These are phyloP conservation scores for Drosophila flavopinicola DNA, from an alignment of 2,888 invertebrate species.

Conservation along the genomic window DNA sequence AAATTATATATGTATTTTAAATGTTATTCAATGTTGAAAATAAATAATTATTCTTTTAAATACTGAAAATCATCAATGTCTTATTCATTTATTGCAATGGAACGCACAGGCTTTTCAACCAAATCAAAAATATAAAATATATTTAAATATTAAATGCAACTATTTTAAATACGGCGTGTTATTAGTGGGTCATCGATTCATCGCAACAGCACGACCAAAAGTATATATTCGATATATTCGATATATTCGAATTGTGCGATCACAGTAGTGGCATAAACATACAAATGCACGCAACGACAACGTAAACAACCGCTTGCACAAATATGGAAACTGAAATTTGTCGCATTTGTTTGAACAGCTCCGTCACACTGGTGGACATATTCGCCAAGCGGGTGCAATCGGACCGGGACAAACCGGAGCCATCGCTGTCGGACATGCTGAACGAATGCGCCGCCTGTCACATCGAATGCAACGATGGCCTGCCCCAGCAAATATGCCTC, in stretches of 20 bases:
- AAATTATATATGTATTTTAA: slow-evolving; percentile 54
- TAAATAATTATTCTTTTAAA: slow-evolving; percentile 77
- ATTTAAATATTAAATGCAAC: too few relatives aligned
- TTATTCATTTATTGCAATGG: slow-evolving; percentile 28
- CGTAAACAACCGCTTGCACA: too few relatives aligned
- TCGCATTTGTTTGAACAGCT: slow-evolving; percentile 32
- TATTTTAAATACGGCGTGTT: slow-evolving; percentile 37
- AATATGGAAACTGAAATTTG: slow-evolving; percentile 29
- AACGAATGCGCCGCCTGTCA: slow-evolving; percentile 40
- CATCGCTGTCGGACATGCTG: slow-evolving; percentile 48
- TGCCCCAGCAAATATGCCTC: slow-evolving; percentile 43
- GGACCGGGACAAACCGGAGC: slow-evolving; percentile 14
- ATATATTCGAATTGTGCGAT: slow-evolving; percentile 13
- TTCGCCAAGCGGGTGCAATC: slow-evolving; percentile 24
- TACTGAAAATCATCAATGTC: not conserved
- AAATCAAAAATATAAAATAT: too few relatives aligned
- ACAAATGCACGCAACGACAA: not conserved
- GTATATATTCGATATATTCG: slow-evolving; percentile 25
- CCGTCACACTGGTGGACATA: slow-evolving; percentile 36
- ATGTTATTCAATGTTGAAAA: slow-evolving; percentile 79
- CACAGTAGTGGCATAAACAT: slow-evolving; percentile 1
- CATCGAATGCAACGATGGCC: slow-evolving; percentile 24
- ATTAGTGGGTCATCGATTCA: slow-evolving; percentile 29
- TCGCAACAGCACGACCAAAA: not conserved
- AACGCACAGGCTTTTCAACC: too few relatives aligned